Percentiles rank a stretch among this genome's conserved stretches.
phyloP scores from a whole-genome alignment of 2,797 vertebrate genomes.

The Onychomys torridus region DNA sequence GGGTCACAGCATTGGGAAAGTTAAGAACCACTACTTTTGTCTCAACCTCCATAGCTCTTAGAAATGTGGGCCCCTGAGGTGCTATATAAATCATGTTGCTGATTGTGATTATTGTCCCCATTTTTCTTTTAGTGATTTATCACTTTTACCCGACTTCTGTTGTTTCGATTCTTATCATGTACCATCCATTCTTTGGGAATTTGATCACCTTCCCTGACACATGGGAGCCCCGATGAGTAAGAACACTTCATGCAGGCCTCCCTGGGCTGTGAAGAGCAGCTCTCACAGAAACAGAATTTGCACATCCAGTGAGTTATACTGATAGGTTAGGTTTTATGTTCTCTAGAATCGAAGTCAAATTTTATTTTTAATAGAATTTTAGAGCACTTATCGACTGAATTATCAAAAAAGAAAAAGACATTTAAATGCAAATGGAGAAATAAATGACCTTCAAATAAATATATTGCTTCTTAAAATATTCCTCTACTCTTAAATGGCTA shows the following conservation, averaged over 20 bases:
- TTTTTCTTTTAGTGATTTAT: not conserved
- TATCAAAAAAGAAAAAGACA: conserved; percentile 19
- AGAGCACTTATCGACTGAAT: not conserved
- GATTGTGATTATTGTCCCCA: not conserved
- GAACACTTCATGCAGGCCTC: not conserved
- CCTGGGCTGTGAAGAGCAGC: not conserved
- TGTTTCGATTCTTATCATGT: not conserved
- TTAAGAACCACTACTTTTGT: not conserved
- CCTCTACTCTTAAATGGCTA: not conserved
- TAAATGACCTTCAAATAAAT: conserved; percentile 40
- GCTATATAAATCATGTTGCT: not conserved
- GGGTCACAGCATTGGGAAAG: no score
- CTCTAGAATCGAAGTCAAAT: not conserved
- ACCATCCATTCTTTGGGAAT: not conserved
- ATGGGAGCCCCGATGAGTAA: not conserved
- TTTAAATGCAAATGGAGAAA: conserved; percentile 46
- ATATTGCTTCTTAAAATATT: conserved; percentile 45
- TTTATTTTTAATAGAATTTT: conserved; percentile 2
- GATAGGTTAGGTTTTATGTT: not conserved
- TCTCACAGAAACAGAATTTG: not conserved
- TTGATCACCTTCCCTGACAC: not conserved
- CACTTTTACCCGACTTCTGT: not conserved
- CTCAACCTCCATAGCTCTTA: not conserved
- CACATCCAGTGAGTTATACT: not conserved
- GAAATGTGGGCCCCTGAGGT: not conserved